Percentiles rank a stretch among this genome's conserved stretches.
phyloP scores from a whole-genome alignment of 2,888 invertebrate genomes.

The Parelbella ahira region DNA sequence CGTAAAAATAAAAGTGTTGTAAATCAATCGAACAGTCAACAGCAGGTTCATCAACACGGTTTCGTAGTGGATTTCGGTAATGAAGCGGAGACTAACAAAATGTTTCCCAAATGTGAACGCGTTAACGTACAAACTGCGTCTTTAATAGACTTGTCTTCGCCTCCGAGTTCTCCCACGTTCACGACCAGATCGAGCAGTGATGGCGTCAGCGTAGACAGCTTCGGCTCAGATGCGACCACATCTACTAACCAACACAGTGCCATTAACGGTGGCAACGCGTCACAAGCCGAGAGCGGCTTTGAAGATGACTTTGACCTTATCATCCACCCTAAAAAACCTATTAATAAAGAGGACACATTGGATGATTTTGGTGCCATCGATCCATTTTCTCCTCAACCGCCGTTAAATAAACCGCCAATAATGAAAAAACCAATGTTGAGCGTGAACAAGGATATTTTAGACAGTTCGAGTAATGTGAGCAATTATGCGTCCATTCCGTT shows the following conservation, averaged over 20 bases:
- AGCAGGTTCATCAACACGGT: constrained; percentile 42
- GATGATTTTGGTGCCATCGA: constrained; percentile 79
- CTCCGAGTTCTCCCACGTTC: constrained; percentile 87
- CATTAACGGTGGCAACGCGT: constrained; percentile 82
- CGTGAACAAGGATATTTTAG: constrained; percentile 84
- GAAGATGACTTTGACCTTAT: constrained; percentile 91
- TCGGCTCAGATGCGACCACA: constrained; percentile 86
- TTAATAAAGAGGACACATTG: constrained; percentile 59
- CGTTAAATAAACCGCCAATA: constrained; percentile 49
- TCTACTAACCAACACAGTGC: constrained; percentile 76
- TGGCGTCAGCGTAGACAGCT: constrained; percentile 87
- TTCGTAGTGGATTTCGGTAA: constrained; percentile 43
- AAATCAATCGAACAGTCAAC: constrained; percentile 36
- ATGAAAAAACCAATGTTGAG: constrained; percentile 78
- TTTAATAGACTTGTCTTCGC: constrained; percentile 85
- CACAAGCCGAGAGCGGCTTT: constrained; percentile 89
- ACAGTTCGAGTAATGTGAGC: constrained; percentile 75
- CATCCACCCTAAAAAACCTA: constrained; percentile 67
- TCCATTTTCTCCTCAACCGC: constrained; percentile 77
- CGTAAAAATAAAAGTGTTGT: constrained; percentile 56
- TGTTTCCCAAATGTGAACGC: constrained; percentile 72
- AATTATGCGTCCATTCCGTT: constrained; percentile 57
- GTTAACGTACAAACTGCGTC: constrained; percentile 75
- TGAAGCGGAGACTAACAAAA: constrained; percentile 59
- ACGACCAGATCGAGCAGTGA: constrained; percentile 88